phyloP scores from a whole-genome alignment of 1,140 invertebrate species.

The Mycetomoellerius zeteki region DNA sequence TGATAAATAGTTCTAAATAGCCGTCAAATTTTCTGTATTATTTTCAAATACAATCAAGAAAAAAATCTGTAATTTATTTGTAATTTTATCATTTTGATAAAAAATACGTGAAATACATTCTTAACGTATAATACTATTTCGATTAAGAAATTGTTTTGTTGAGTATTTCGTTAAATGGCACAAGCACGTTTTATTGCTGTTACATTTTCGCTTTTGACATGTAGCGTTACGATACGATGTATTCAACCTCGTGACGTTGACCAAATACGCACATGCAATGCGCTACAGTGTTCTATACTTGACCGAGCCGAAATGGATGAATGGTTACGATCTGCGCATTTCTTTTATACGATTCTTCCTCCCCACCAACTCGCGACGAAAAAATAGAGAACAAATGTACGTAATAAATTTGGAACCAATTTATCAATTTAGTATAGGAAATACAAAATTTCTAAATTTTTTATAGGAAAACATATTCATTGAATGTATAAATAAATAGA shows the following conservation, averaged over 20 bases:
- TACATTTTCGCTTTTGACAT: background rate
- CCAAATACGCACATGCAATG: background rate
- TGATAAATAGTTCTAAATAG: too few relatives aligned
- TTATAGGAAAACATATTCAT: background rate
- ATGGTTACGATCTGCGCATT: background rate
- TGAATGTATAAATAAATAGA: background rate
- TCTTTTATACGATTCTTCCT: background rate
- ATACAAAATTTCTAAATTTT: background rate
- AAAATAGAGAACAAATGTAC: background rate
- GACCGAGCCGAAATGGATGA: background rate
- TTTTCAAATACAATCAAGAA: too few relatives aligned
- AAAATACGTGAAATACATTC: too few relatives aligned
- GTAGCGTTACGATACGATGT: background rate
- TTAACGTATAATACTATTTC: background rate
- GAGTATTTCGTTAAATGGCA: background rate
- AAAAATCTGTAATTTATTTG: too few relatives aligned
- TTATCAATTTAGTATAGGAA: background rate
- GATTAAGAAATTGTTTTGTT: background rate
- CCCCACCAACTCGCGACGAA: background rate
- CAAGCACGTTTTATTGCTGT: background rate
- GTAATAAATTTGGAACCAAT: background rate
- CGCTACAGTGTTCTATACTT: background rate
- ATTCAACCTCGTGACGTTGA: background rate
- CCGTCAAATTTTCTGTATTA: too few relatives aligned
- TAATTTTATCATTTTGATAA: too few relatives aligned